A percentile compares a stretch with the other conserved stretches of the same genome.
These are phyloP conservation scores for Mimachlamys varia DNA, from an alignment of 2,888 invertebrate genomes.

Conservation along the genomic window DNA sequence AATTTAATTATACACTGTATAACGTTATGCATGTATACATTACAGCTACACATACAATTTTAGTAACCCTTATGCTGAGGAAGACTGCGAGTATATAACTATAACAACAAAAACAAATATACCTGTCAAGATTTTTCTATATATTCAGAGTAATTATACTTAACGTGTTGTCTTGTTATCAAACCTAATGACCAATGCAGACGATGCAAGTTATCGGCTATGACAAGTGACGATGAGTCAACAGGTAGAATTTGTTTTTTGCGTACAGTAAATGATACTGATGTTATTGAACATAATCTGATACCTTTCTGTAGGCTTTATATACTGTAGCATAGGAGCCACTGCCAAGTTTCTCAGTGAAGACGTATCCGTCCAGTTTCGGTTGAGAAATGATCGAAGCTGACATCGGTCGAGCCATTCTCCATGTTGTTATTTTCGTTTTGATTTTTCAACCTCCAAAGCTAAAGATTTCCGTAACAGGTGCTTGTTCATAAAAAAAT, in stretches of 20 bases:
- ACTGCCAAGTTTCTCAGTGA: constrained; percentile 85
- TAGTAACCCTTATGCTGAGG: too few species aligned
- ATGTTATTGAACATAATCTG: not conserved
- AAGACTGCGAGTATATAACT: too few species aligned
- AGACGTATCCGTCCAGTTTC: constrained; percentile 74
- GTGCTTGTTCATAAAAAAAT: too few species aligned
- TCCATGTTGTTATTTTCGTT: constrained; percentile 37
- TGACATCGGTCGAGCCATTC: constrained; percentile 39
- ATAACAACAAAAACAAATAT: too few species aligned
- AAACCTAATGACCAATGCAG: not conserved
- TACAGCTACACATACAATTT: too few species aligned
- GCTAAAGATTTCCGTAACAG: not conserved
- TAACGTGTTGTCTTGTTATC: too few species aligned
- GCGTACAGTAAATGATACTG: not conserved
- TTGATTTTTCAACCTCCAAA: constrained; percentile 38
- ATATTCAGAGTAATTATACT: too few species aligned
- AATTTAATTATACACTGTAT: too few species aligned
- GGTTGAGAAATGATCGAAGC: constrained; percentile 53
- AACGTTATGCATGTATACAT: too few species aligned
- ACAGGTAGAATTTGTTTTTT: not conserved
- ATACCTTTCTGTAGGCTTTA: constrained; percentile 89
- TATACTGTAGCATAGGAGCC: constrained; percentile 94
- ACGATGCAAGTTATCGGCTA: constrained; percentile 19
- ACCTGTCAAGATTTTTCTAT: too few species aligned
- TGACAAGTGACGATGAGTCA: constrained; percentile 12